Evolutionary conservation across 2,797 vertebrate species (phyloP).

Genomic region (Typhlichthys eigenmanni): DNA sequence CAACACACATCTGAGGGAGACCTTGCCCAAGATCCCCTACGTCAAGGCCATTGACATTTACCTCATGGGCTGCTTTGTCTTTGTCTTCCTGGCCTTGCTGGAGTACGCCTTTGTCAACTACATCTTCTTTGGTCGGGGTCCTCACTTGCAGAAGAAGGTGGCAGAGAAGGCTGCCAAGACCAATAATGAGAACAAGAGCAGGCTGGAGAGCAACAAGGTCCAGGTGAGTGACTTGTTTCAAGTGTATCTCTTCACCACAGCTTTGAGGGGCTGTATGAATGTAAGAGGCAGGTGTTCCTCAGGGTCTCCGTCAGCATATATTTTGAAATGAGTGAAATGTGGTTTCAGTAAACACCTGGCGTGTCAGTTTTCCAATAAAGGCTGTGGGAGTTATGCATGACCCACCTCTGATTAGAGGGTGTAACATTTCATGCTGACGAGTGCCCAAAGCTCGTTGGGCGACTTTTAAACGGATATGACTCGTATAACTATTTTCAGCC

Average conservation of each 20-base stretch:
- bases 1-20: constrained; percentile 92
- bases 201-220: constrained; percentile 84
- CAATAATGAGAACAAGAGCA: constrained; percentile 75
- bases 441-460: too few species aligned
- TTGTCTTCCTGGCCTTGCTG: constrained; percentile 90
- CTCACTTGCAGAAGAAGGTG: constrained; percentile 87
- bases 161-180: constrained; percentile 82
- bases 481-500: too few species aligned
- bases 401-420: too few species aligned
- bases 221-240: constrained; percentile 74
- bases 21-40: constrained; percentile 92
- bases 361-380: too few species aligned
- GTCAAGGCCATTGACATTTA: constrained; percentile 94
- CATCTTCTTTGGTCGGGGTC: constrained; percentile 93
- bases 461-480: too few species aligned
- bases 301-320: too few species aligned
- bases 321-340: too few species aligned
- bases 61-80: constrained; percentile 93
- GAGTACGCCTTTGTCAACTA: constrained; percentile 95
- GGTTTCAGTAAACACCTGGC: too few species aligned
- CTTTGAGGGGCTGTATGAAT: too few species aligned
- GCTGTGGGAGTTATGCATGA: too few species aligned
- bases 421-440: too few species aligned
- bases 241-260: neutral
- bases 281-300: too few species aligned